These are phyloP conservation scores for Crocodylus rhombifer DNA, from an alignment of 2,797 vertebrate genomes.

Conservation along the genomic window DNA sequence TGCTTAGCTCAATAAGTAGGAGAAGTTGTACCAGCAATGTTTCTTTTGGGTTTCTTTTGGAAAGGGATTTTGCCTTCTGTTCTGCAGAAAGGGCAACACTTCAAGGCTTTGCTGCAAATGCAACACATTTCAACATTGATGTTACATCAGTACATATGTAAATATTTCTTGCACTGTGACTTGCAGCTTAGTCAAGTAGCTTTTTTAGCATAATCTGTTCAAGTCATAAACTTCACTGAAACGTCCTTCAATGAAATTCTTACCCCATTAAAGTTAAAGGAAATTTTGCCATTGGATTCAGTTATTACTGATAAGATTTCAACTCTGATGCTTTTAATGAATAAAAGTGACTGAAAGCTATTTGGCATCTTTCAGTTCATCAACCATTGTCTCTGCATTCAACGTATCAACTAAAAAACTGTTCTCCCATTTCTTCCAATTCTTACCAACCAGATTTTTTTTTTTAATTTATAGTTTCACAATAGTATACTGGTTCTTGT, in stretches of 20 bases:
- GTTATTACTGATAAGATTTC: background rate
- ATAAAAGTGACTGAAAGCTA: background rate
- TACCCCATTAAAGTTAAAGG: background rate
- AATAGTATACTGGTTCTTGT: background rate
- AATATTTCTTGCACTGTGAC: background rate
- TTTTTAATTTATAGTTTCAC: background rate
- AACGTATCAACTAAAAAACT: background rate
- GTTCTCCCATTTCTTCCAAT: background rate
- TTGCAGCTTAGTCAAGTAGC: background rate
- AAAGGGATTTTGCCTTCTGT: background rate
- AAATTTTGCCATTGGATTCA: background rate
- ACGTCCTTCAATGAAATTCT: background rate
- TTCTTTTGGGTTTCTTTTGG: background rate
- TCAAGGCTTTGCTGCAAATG: background rate
- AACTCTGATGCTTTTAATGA: background rate
- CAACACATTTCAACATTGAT: background rate
- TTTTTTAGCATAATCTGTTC: background rate
- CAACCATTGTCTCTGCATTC: background rate
- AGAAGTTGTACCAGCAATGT: background rate
- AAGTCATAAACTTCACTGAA: background rate
- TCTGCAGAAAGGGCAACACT: background rate
- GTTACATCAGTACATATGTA: background rate
- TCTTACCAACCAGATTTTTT: background rate
- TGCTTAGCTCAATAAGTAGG: conserved; percentile 32
- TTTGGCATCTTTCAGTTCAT: background rate